phyloP scores from a whole-genome alignment of 2,113 vertebrate species.

The Ochotona princeps region DNA sequence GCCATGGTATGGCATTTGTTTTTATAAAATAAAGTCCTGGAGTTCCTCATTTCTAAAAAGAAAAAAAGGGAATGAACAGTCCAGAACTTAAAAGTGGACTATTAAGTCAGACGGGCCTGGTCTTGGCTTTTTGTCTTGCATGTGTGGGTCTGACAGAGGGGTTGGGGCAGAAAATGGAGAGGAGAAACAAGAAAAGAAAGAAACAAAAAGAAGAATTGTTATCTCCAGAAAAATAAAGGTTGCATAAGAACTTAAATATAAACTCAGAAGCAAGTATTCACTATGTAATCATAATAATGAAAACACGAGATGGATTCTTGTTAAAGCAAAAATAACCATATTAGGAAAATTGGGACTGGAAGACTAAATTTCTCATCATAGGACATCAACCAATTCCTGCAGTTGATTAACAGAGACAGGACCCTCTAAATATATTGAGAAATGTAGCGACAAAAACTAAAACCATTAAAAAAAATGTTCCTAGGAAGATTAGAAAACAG shows the following conservation, averaged over 20 bases:
- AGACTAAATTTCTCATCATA: neutral
- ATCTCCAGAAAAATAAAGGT: neutral
- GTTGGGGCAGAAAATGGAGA: rapidly evolving
- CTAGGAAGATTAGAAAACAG: neutral
- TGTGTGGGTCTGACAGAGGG: too few species aligned
- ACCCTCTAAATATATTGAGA: neutral
- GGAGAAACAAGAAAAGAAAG: too few species aligned
- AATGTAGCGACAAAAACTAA: neutral
- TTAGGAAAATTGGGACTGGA: neutral
- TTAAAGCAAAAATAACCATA: neutral
- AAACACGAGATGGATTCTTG: neutral
- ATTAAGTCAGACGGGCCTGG: neutral
- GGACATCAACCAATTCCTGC: neutral
- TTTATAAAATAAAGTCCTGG: neutral
- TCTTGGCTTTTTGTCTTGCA: neutral
- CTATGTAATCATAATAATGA: neutral
- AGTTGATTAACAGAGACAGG: neutral
- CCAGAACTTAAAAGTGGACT: neutral
- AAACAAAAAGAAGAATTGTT: neutral
- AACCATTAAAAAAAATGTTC: neutral
- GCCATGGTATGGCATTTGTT: too few species aligned
- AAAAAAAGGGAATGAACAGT: too few species aligned
- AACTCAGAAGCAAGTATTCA: neutral
- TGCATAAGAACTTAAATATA: neutral
- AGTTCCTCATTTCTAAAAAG: neutral